phyloP scores from a whole-genome alignment of 2,113 vertebrate species.

The Phasianus colchicus region DNA sequence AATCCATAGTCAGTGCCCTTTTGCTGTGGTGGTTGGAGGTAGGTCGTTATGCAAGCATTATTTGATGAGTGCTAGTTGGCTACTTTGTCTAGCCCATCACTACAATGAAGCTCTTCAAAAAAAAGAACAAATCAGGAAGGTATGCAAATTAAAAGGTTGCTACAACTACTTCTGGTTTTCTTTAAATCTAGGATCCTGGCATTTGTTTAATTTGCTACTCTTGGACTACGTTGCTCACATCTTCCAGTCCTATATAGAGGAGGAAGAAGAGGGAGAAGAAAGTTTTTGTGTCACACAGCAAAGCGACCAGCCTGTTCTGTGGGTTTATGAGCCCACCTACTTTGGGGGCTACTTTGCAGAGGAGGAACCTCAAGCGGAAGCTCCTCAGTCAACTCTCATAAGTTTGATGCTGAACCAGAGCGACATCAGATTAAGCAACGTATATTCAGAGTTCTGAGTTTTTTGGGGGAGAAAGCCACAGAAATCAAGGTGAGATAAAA shows the following conservation, averaged over 20 bases:
- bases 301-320: not conserved
- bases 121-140: not conserved
- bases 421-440: not conserved
- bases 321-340: conserved; percentile 9
- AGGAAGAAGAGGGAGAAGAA: conserved; percentile 65
- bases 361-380: not conserved
- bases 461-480: conserved; percentile 29
- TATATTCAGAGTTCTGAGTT: conserved; percentile 62
- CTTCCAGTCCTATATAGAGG: conserved; percentile 71
- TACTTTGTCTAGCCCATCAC: not conserved
- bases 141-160: not conserved
- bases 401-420: conserved; percentile 32
- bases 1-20: not conserved
- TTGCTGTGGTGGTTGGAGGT: not conserved
- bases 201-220: conserved; percentile 77
- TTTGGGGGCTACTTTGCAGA: not conserved
- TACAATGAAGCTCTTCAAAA: not conserved
- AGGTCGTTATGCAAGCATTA: not conserved
- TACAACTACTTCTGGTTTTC: not conserved
- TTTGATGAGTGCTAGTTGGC: not conserved
- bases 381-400: not conserved
- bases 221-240: conserved; percentile 73
- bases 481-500: conserved; percentile 56
- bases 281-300: not conserved
- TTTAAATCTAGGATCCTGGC: conserved; percentile 76